Conservation (phyloP, 2,888 invertebrate genomes). For the Salticus scenicus region DNA sequence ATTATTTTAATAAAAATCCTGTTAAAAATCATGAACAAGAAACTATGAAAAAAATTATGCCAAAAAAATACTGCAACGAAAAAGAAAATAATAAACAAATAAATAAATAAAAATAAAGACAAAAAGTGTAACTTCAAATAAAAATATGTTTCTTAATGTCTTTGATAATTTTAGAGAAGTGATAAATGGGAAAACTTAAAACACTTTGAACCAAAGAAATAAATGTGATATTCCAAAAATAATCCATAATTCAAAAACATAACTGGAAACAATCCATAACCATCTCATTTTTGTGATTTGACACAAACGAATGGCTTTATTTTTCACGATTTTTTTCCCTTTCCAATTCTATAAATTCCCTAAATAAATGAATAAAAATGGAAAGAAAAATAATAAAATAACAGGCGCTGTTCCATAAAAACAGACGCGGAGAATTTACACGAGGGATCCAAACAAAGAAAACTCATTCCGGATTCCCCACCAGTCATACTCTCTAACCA, state of each 20-base stretch:
- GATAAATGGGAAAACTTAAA: not conserved
- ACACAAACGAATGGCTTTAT: conserved; percentile 53
- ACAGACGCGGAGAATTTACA: conserved; percentile 4
- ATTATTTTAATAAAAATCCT: no score
- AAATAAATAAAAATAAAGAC: no score
- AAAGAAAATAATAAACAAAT: no score
- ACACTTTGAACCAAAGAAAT: not conserved
- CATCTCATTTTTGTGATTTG: conserved; percentile 50
- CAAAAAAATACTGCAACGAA: no score
- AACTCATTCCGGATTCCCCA: conserved; percentile 39
- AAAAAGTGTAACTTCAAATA: no score
- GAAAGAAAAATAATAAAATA: not conserved
- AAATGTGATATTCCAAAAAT: not conserved
- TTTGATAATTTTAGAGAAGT: not conserved
- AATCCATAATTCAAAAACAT: not conserved
- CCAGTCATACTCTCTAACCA: conserved; percentile 50
- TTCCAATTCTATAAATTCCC: not conserved
- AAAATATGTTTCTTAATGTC: no score
- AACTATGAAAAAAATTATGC: no score
- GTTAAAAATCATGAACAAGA: no score
- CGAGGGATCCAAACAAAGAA: conserved; percentile 12
- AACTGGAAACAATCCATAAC: conserved; percentile 23
- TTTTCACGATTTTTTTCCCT: not conserved
- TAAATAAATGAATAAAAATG: conserved; percentile 11
- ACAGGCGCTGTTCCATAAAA: not conserved